Evolutionary conservation across 2,113 vertebrate genomes (phyloP).

Genomic region (Lycaon pictus): DNA sequence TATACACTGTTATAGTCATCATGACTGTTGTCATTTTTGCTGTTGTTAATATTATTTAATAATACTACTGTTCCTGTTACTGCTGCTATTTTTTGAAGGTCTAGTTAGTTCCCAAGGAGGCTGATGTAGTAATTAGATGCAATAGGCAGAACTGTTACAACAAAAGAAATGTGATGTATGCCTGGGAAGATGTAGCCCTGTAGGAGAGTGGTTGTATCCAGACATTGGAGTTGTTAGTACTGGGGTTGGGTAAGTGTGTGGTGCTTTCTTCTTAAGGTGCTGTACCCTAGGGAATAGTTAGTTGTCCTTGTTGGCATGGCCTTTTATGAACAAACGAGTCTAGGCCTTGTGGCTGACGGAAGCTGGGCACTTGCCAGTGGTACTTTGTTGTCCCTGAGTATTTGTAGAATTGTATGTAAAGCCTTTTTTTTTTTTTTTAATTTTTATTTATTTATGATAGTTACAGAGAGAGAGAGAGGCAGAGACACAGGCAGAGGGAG

Average conservation of each 20-base stretch:
- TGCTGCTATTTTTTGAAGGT: constrained; percentile 9
- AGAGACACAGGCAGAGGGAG: too few species aligned
- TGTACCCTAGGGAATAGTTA: not conserved
- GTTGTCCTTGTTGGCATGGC: not conserved
- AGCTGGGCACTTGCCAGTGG: not conserved
- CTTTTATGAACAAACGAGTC: not conserved
- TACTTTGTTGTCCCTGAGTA: not conserved
- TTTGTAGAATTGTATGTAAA: constrained; percentile 23
- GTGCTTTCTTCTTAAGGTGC: not conserved
- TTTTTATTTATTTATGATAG: too few species aligned
- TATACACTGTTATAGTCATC: not conserved
- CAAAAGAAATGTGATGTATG: not conserved
- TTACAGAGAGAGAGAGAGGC: too few species aligned
- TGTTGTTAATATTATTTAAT: not conserved
- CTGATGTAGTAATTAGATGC: constrained; percentile 19
- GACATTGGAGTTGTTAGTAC: not conserved
- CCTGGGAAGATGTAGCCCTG: not conserved
- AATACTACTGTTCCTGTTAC: not conserved
- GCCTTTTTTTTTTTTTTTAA: too few species aligned
- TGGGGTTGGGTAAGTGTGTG: not conserved
- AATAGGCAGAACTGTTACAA: not conserved
- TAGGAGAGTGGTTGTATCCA: not conserved
- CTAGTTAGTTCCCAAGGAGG: constrained; percentile 32
- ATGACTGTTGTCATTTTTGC: not conserved
- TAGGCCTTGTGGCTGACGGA: not conserved